Conservation (phyloP, 2,888 invertebrate genomes). For the Xanthia icteritia region DNA sequence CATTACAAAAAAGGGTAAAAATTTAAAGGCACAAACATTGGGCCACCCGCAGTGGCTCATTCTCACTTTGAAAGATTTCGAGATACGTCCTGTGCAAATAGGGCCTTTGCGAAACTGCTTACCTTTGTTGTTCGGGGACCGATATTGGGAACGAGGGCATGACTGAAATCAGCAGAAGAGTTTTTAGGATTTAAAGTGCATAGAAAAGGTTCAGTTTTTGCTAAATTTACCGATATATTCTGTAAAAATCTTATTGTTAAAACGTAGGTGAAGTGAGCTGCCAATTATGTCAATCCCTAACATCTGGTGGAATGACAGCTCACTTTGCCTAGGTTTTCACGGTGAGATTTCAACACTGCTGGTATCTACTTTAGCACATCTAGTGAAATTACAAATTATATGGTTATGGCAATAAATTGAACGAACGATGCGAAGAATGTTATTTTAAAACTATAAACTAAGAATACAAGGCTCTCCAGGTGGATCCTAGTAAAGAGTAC, state of each 20-base stretch:
- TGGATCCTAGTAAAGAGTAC: not conserved
- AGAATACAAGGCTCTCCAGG: not conserved
- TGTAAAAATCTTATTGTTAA: not conserved
- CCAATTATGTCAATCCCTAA: too few relatives aligned
- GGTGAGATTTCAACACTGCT: too few relatives aligned
- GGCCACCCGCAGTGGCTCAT: slow-evolving; percentile 74
- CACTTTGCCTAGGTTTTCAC: too few relatives aligned
- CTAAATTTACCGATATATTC: not conserved
- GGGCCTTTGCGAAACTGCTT: slow-evolving; percentile 65
- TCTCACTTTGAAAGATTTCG: slow-evolving; percentile 68
- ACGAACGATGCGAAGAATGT: too few relatives aligned
- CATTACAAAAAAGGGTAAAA: slow-evolving; percentile 56
- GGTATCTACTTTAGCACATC: not conserved
- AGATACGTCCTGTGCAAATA: slow-evolving; percentile 72
- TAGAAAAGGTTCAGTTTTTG: not conserved
- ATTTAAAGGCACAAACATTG: slow-evolving; percentile 55
- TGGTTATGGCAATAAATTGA: too few relatives aligned
- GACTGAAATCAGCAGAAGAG: not conserved
- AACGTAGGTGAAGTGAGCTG: not conserved
- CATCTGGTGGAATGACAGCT: too few relatives aligned
- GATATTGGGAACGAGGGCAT: slow-evolving; percentile 7
- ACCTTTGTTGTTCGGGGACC: slow-evolving; percentile 12
- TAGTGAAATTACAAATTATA: too few relatives aligned
- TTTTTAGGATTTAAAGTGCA: not conserved
- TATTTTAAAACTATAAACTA: not conserved